A percentile compares a stretch with the other conserved stretches of the same genome.
Conservation (phyloP, 2,113 vertebrate genomes). For the Galeopterus variegatus region DNA sequence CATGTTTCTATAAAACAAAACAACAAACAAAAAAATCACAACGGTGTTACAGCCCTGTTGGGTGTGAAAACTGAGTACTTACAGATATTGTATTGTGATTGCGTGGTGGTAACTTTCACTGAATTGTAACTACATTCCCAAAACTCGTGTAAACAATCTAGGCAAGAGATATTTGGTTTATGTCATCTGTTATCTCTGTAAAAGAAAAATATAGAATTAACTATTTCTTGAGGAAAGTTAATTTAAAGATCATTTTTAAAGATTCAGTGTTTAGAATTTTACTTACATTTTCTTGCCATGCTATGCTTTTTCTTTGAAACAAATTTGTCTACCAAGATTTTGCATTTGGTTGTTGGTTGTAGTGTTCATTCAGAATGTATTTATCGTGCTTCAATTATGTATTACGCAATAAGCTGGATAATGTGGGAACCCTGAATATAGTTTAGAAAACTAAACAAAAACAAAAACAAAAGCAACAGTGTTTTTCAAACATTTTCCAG, state of each 20-base stretch:
- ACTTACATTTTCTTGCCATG: background rate
- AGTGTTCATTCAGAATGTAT: slow-evolving; percentile 27
- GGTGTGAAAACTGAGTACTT: slow-evolving; percentile 16
- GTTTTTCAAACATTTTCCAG: slow-evolving; percentile 1
- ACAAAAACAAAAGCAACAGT: background rate
- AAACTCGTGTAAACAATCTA: slow-evolving; percentile 38
- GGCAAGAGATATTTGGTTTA: slow-evolving; percentile 23
- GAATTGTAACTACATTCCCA: background rate
- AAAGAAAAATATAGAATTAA: slow-evolving; percentile 59
- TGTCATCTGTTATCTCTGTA: slow-evolving; percentile 35
- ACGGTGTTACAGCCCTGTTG: background rate
- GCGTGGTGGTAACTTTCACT: background rate
- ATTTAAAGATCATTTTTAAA: slow-evolving; percentile 57
- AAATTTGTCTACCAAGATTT: slow-evolving; percentile 24
- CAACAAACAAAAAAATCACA: no score
- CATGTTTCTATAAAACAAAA: no score
- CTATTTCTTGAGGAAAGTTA: slow-evolving; percentile 38
- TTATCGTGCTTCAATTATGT: background rate
- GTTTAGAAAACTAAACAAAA: slow-evolving; percentile 33
- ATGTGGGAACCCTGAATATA: background rate
- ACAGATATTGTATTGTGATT: background rate
- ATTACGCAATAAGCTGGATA: background rate
- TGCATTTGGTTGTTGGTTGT: background rate
- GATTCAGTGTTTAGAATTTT: background rate
- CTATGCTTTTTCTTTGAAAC: slow-evolving; percentile 29